Conservation (phyloP, 2,888 invertebrate genomes). For the Athalia circularis region DNA sequence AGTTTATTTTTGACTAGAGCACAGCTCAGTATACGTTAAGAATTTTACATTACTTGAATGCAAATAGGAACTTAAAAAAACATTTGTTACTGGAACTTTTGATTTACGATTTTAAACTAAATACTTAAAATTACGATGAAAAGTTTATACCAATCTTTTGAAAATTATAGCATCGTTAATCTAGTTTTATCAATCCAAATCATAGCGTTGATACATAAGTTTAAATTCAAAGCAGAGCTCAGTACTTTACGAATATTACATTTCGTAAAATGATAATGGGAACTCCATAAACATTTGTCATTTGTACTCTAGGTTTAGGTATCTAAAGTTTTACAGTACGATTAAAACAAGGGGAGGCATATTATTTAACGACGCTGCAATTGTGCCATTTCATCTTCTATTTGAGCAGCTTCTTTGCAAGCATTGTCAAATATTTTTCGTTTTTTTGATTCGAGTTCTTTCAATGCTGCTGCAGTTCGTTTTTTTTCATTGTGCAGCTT, state of each 20-base stretch:
- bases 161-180: constrained; percentile 13
- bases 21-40: constrained; percentile 74
- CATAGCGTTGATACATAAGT: constrained; percentile 12
- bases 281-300: constrained; percentile 12
- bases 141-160: constrained; percentile 14
- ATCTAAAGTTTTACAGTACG: constrained; percentile 6
- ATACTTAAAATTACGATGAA: constrained; percentile 30
- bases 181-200: constrained; percentile 8
- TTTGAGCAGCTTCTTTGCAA: not conserved
- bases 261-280: constrained; percentile 22
- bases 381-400: constrained; percentile 23
- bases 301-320: constrained; percentile 3
- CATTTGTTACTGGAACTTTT: constrained; percentile 73
- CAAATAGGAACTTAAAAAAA: constrained; percentile 75
- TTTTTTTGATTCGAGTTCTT: constrained; percentile 38
- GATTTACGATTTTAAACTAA: constrained; percentile 24
- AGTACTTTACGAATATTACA: constrained; percentile 6
- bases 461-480: constrained; percentile 20
- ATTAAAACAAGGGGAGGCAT: constrained; percentile 12
- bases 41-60: constrained; percentile 67
- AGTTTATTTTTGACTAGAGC: constrained; percentile 64
- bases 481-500: constrained; percentile 22
- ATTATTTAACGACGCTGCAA: constrained; percentile 8
- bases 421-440: no score
- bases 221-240: not conserved